Evolutionary conservation across 2,888 invertebrate species (phyloP), one percentile per base, ranked within the genome.

Genomic region (Cerceris rybyensis): DNA sequence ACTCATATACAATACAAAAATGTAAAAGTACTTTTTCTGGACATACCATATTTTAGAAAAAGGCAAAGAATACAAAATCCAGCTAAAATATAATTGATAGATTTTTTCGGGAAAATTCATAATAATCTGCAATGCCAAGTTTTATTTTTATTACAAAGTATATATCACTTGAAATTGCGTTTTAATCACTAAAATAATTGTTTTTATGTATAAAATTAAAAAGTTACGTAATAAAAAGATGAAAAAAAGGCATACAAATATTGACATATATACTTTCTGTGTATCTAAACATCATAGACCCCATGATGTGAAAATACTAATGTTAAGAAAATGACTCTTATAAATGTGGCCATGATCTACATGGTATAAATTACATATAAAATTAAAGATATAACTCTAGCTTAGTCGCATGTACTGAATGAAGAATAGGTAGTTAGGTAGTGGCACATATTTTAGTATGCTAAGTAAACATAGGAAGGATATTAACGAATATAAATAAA

Each of bases 401-500:
- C 13, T 58, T 50, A 54, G 58, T 58, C 57, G n/a, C 42, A 17
- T 49, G 9, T 60, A 67, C 46, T 28, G 57, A 61, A 67, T 13
- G 17, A 16, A 58, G 39, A 70, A 14, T 70, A 58, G 28, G 58
- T 52, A 78, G 68, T 68, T 46, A 72, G 52, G 65, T 58, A 58
- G 68, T 80, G 78, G 80, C 78, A 80, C 80, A 66, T n/a, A 64
- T 75, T 61, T 49, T 59, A 50, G 41, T 80, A 54, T 70, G 67
- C 7, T 42, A 54, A 64, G 28, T 50, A 59, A 46, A 9, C 52
- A 58, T 52, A 8, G 9, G 50, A n/a, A 52, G 66, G 28, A 70
- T 28, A 50, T 8, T 11, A 46, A 41, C 17, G 59, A 4, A 28
- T 28, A 28, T 28, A 43, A 58, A 59, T 60, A 42, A 50, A 17